Base-by-base conservation (phyloP, 2,888 invertebrate species). In the Colletes collaris region DNA sequence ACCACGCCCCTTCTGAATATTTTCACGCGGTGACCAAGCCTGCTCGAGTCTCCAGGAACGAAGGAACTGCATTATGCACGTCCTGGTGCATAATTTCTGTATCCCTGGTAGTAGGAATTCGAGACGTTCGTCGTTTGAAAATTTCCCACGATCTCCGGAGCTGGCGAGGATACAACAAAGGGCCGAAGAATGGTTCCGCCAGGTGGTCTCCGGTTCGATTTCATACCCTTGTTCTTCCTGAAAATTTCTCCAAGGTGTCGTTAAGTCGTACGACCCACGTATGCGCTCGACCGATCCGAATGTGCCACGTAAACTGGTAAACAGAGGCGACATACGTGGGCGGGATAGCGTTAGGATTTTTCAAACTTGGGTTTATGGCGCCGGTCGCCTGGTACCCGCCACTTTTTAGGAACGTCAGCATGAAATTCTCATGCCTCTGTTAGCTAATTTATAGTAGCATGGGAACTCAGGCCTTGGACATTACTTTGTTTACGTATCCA, bases 181-280 rank as follows among this genome's bases (percentile, higher is more conserved):
- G 73, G 58, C 58, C 71, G 74, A 64, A 72, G 53, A 74, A 73
- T 56, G n/a, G 64, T 37, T 53, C 75, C 40, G 50, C 37, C 0
- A 16, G 52, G 52, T 50, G n/a, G 37, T 62, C 60, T 50, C 55
- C 63, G 44, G 55, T 59, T 59, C 40, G 53, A 72, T 65, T 49
- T 56, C 52, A 35, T 53, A 35, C 62, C n/a, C 40, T 8, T 64
- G 13, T 46, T 44, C 7, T 56, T 55, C 35, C 65, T 52, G 62
- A 62, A 77, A 79, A 86, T 86, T 81, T 85, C 85, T 86, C 86
- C 69, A 67, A 85, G 86, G 85, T 77, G 72, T 66, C 84, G 86
- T 85, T 85, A 86, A 81, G 73, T 63, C 65, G 49, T 40, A 50
- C 66, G 52, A 10, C 58, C 27, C 10, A 19, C 55, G 63, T 35